A percentile compares a stretch with the other conserved stretches of the same genome.
phyloP scores from a whole-genome alignment of 2,113 vertebrate species.

The Cephalopholis sonnerati region DNA sequence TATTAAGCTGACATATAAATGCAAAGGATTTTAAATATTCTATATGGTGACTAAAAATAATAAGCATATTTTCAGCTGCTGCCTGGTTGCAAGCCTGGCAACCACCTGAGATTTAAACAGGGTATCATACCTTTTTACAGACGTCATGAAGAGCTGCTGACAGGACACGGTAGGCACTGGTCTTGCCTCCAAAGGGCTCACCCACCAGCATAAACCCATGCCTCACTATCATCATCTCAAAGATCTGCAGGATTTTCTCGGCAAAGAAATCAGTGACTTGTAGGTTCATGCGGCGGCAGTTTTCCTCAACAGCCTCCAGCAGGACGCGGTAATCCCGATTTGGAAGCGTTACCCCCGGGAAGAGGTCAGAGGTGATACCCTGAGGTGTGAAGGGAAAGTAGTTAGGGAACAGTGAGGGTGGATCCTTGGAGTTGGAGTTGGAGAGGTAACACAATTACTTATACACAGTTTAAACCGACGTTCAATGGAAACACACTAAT shows the following conservation, averaged over 20 bases:
- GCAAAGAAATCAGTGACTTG: slow-evolving; percentile 89
- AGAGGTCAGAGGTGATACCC: slow-evolving; percentile 95
- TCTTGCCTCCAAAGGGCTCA: slow-evolving; percentile 94
- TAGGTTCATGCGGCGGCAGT: slow-evolving; percentile 89
- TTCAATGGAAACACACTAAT: neutral
- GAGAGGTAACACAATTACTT: neutral
- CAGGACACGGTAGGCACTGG: slow-evolving; percentile 90
- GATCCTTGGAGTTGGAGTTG: neutral
- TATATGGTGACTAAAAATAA: no score
- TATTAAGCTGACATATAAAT: no score
- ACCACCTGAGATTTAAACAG: neutral
- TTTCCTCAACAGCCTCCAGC: slow-evolving; percentile 88
- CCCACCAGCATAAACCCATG: slow-evolving; percentile 96
- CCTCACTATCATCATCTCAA: slow-evolving; percentile 94
- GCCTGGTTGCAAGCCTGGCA: no score
- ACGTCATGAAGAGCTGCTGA: slow-evolving; percentile 88
- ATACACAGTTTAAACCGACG: neutral
- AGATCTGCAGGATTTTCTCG: slow-evolving; percentile 94
- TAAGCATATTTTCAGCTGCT: no score
- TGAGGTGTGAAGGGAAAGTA: slow-evolving; percentile 60
- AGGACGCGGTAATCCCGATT: slow-evolving; percentile 90
- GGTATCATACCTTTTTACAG: slow-evolving; percentile 85
- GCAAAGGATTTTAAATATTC: no score
- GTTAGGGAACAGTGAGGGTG: neutral
- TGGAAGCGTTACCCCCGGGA: slow-evolving; percentile 91